A percentile compares a stretch with the other conserved stretches of the same genome.
Conservation (phyloP, 2,888 invertebrate genomes). For the Dryococelus australis region DNA sequence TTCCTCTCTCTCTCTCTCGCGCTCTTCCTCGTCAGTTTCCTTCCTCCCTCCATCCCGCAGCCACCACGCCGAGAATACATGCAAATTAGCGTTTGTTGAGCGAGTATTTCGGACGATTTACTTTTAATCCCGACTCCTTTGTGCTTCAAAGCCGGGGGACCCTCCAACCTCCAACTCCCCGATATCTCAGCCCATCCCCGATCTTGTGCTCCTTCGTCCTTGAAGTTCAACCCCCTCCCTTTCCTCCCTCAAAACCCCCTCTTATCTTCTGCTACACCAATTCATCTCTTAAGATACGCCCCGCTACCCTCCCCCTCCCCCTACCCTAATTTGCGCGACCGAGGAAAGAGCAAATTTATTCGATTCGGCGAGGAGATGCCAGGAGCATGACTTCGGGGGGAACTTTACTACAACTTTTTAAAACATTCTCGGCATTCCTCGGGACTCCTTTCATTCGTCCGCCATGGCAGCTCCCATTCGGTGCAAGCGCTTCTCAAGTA, state of each 20-base stretch:
- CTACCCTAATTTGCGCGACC: background rate
- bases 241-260: background rate
- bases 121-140: conserved; percentile 24
- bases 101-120: conserved; percentile 31
- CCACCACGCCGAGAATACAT: background rate
- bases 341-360: conserved; percentile 23
- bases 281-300: conserved; percentile 11
- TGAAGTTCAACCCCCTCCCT: background rate
- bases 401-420: conserved; percentile 19
- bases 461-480: background rate
- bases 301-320: background rate
- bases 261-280: conserved; percentile 19
- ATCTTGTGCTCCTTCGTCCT: background rate
- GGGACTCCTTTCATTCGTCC: background rate
- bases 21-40: background rate
- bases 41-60: background rate
- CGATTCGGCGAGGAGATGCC: background rate
- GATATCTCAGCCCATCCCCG: background rate
- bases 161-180: background rate
- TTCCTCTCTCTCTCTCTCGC: background rate
- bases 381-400: conserved; percentile 5
- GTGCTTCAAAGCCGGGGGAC: background rate
- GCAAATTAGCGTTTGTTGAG: conserved; percentile 31
- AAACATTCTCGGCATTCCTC: conserved; percentile 18
- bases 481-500: conserved; percentile 16